These are phyloP conservation scores for Hydropsyche tenuis DNA, from an alignment of 1,140 invertebrate genomes.

Conservation along the genomic window DNA sequence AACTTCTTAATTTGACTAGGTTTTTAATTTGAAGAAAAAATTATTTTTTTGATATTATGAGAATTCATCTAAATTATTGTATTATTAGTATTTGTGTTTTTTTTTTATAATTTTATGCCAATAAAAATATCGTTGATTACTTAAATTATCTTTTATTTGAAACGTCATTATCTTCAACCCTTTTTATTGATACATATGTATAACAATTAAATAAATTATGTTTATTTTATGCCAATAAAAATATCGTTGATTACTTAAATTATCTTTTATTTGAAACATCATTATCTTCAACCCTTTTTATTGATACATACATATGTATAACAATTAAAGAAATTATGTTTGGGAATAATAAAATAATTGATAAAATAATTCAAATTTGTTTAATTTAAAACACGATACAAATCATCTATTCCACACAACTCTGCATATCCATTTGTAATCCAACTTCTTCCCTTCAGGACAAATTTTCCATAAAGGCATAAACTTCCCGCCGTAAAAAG, in stretches of 20 bases:
- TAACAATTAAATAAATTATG: background rate
- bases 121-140: background rate
- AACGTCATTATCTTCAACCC: background rate
- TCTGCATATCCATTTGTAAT: constrained; percentile 2
- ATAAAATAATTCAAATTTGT: background rate
- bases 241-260: background rate
- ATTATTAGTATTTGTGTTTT: too few species aligned
- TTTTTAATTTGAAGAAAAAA: too few species aligned
- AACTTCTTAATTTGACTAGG: too few species aligned
- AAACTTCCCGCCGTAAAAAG: background rate
- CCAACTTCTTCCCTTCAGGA: background rate
- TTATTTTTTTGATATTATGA: too few species aligned
- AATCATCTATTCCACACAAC: background rate
- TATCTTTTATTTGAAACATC: background rate
- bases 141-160: background rate
- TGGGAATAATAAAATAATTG: background rate
- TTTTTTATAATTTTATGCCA: background rate
- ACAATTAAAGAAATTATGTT: background rate
- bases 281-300: background rate
- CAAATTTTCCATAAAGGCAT: background rate
- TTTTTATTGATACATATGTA: background rate
- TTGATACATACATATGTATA: background rate
- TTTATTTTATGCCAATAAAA: background rate
- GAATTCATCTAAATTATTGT: too few species aligned
- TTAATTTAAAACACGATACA: background rate